Evolutionary conservation across 1,140 invertebrate species (phyloP).

Genomic region (Caenorhabditis briggsae): DNA sequence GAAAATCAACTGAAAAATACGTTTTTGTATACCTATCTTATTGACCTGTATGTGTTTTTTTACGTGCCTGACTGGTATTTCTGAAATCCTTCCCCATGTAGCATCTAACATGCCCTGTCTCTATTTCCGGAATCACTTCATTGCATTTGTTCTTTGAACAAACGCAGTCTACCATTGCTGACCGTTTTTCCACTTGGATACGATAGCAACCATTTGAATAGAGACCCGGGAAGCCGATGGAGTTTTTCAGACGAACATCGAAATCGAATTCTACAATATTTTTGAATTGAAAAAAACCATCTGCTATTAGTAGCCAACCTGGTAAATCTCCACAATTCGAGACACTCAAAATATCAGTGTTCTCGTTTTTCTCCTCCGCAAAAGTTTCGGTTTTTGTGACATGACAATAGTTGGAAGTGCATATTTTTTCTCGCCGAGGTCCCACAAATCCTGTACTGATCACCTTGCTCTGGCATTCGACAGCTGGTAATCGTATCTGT

Average conservation of each 20-base stretch:
- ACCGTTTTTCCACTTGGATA: constrained; percentile 38
- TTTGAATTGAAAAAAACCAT: not conserved
- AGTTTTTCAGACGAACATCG: constrained; percentile 57
- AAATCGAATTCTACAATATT: constrained; percentile 49
- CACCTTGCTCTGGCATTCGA: constrained; percentile 56
- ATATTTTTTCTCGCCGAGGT: constrained; percentile 54
- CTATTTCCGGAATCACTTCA: constrained; percentile 47
- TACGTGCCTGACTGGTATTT: constrained; percentile 46
- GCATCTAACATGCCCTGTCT: constrained; percentile 57
- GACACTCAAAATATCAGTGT: constrained; percentile 56
- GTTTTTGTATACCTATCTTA: not conserved
- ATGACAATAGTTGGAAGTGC: constrained; percentile 59
- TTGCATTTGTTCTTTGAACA: constrained; percentile 64
- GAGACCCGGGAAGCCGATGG: constrained; percentile 50
- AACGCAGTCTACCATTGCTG: constrained; percentile 47
- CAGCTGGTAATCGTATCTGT: constrained; percentile 43
- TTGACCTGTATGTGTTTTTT: not conserved
- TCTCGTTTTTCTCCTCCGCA: not conserved
- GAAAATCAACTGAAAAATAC: too few species aligned
- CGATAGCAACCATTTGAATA: constrained; percentile 58
- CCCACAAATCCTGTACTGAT: constrained; percentile 58
- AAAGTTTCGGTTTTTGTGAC: constrained; percentile 55
- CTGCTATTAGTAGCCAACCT: not conserved
- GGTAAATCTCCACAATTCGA: constrained; percentile 58
- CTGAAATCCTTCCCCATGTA: constrained; percentile 32